These are phyloP conservation scores for Xanthia togata DNA, from an alignment of 2,888 invertebrate genomes.

Conservation along the genomic window DNA sequence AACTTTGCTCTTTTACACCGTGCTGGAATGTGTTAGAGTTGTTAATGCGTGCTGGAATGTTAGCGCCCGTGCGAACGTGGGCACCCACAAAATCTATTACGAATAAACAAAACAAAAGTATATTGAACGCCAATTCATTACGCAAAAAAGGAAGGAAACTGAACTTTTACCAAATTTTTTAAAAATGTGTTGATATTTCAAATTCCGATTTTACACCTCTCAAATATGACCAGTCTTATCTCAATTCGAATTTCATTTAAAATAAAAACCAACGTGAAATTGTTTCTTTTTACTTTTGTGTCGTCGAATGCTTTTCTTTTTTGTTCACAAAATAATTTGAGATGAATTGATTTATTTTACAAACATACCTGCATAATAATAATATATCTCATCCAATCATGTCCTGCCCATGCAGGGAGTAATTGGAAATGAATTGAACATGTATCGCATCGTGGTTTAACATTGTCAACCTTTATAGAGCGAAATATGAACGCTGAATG, in stretches of 20 bases:
- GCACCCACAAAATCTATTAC: neutral
- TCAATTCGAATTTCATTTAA: neutral
- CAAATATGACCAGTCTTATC: neutral
- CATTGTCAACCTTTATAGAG: constrained; percentile 42
- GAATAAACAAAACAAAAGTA: neutral
- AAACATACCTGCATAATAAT: neutral
- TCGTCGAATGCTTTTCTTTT: constrained; percentile 8
- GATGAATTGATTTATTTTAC: constrained; percentile 51
- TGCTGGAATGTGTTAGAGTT: too few species aligned
- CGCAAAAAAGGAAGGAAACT: neutral
- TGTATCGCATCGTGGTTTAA: constrained; percentile 46
- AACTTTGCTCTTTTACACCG: too few species aligned
- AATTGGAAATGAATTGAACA: constrained; percentile 61
- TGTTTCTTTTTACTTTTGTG: constrained; percentile 12
- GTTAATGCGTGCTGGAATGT: too few species aligned
- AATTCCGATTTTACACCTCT: neutral
- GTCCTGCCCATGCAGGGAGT: constrained; percentile 43
- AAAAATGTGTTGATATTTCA: neutral
- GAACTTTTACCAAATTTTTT: neutral
- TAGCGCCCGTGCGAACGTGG: too few species aligned
- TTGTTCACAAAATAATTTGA: constrained; percentile 35
- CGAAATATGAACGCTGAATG: constrained; percentile 33
- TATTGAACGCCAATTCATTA: neutral
- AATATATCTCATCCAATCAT: constrained; percentile 51
- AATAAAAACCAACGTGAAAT: neutral